Conservation (phyloP, 1,140 invertebrate genomes). For the Ooceraea biroi region DNA sequence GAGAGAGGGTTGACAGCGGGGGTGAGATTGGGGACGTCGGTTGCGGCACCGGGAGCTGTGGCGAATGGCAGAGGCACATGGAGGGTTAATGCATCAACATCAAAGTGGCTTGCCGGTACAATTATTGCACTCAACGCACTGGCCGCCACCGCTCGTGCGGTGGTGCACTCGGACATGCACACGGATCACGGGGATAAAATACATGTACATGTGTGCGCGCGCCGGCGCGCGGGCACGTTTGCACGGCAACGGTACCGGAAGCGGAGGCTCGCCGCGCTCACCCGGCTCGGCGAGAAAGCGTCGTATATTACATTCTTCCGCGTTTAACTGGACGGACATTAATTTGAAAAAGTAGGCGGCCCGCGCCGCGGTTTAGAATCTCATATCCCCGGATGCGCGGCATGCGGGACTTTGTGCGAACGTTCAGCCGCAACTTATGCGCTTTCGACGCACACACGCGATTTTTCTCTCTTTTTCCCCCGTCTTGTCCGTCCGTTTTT, state of each 20-base stretch:
- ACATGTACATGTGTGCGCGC: neutral
- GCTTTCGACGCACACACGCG: slow-evolving; percentile 33
- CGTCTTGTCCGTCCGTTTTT: neutral
- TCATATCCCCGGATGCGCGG: slow-evolving; percentile 63
- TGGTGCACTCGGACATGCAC: slow-evolving; percentile 12
- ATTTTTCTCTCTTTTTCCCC: neutral
- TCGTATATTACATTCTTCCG: slow-evolving; percentile 79
- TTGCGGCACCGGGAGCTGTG: slow-evolving; percentile 31
- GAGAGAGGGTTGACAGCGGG: neutral
- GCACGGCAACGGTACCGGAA: neutral
- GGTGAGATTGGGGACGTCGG: slow-evolving; percentile 25
- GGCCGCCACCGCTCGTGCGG: slow-evolving; percentile 48
- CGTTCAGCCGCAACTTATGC: slow-evolving; percentile 68
- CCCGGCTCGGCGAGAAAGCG: neutral
- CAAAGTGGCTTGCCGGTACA: slow-evolving; percentile 80
- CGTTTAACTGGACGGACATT: slow-evolving; percentile 79
- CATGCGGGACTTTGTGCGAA: slow-evolving; percentile 64
- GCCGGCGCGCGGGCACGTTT: neutral
- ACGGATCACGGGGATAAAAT: slow-evolving; percentile 28
- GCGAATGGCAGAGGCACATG: slow-evolving; percentile 59
- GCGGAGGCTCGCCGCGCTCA: slow-evolving; percentile 18
- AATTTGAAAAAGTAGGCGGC: slow-evolving; percentile 75
- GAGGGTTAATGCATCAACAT: slow-evolving; percentile 82
- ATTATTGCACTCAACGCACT: slow-evolving; percentile 80
- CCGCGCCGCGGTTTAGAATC: slow-evolving; percentile 64